These are phyloP conservation scores for Lepus townsendii DNA, from an alignment of 2,797 vertebrate species.

Conservation along the genomic window DNA sequence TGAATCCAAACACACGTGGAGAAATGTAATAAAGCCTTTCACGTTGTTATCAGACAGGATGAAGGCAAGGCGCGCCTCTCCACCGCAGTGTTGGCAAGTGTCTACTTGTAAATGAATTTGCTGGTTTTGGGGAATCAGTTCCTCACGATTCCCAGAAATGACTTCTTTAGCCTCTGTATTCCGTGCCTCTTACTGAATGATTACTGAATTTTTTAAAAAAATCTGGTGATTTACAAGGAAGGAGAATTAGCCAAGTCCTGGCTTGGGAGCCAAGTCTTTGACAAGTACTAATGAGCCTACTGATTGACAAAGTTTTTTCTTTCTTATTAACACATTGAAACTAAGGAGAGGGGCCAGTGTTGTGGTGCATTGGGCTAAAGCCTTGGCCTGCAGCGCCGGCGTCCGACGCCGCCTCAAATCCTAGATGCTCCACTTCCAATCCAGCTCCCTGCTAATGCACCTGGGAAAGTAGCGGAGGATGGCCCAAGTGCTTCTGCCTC, in stretches of 20 bases:
- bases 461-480: too few relatives aligned
- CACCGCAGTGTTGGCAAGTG: neutral
- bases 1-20: conserved; percentile 22
- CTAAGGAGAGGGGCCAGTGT: too few relatives aligned
- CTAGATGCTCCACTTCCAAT: too few relatives aligned
- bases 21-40: conserved; percentile 36
- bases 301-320: conserved; percentile 14
- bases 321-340: conserved; percentile 14
- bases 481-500: too few relatives aligned
- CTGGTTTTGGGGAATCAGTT: conserved; percentile 8
- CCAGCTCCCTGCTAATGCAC: too few relatives aligned
- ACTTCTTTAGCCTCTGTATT: conserved; percentile 13
- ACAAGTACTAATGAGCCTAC: neutral
- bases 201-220: neutral
- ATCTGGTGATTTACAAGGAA: neutral
- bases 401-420: too few relatives aligned
- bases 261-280: neutral
- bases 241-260: neutral
- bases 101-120: conserved; percentile 10
- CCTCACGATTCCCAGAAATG: neutral
- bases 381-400: too few relatives aligned
- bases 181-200: conserved; percentile 28
- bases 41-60: conserved; percentile 1
- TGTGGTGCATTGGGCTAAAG: too few relatives aligned
- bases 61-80: neutral